Conservation (phyloP, 2,113 vertebrate genomes). For the Syrrhaptes paradoxus region DNA sequence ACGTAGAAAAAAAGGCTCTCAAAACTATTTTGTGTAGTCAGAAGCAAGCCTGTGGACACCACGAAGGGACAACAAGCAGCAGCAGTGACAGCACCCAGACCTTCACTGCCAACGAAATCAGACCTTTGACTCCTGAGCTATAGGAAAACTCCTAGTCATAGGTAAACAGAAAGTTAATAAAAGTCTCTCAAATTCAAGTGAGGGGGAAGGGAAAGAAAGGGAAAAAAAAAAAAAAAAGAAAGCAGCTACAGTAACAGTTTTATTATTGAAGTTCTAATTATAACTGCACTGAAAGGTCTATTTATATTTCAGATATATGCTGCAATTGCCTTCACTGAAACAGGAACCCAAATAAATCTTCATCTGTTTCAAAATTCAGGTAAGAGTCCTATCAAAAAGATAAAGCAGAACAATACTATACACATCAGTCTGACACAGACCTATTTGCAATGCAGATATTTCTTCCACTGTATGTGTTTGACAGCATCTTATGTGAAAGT, state of each 20-base stretch:
- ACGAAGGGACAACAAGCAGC: neutral
- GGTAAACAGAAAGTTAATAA: neutral
- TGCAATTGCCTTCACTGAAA: neutral
- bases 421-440: neutral
- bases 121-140: neutral
- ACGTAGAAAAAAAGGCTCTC: rapidly evolving
- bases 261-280: neutral
- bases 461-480: neutral
- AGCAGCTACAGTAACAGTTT: neutral
- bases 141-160: neutral
- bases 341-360: neutral
- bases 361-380: neutral
- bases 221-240: neutral
- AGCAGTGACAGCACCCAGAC: neutral
- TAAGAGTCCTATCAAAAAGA: neutral
- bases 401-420: neutral
- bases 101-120: neutral
- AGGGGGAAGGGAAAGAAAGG: neutral
- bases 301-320: neutral
- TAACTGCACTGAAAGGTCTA: neutral
- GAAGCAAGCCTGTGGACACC: neutral
- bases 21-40: neutral
- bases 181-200: neutral
- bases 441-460: neutral
- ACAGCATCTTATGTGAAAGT: neutral